These are phyloP conservation scores for Melipona bicolor DNA, from an alignment of 2,888 invertebrate genomes.

Conservation along the genomic window DNA sequence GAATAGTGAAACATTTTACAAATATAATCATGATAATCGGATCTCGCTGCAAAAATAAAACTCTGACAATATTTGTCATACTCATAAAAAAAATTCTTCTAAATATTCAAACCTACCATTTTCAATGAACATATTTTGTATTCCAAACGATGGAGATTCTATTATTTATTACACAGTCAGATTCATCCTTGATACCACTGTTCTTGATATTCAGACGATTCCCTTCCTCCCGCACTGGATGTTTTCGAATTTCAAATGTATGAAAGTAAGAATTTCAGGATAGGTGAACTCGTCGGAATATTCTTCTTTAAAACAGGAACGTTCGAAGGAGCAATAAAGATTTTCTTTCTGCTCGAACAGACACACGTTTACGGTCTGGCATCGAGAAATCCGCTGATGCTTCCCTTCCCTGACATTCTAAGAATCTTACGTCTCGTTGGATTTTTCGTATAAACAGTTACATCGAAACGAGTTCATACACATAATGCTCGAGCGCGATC, in stretches of 20 bases:
- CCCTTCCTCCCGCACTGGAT: background rate
- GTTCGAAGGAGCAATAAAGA: conserved; percentile 1
- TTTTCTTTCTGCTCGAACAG: background rate
- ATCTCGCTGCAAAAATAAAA: no score
- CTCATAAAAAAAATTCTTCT: no score
- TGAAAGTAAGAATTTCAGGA: background rate
- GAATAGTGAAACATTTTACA: no score
- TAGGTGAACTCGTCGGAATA: background rate
- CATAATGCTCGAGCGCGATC: conserved; percentile 14
- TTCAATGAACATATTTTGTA: background rate
- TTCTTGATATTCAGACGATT: background rate
- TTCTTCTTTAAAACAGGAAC: background rate
- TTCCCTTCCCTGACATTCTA: background rate
- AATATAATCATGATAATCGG: no score
- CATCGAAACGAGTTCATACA: background rate
- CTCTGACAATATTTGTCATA: no score
- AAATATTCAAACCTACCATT: background rate
- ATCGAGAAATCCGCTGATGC: conserved; percentile 17
- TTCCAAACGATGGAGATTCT: background rate
- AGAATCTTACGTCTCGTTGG: background rate
- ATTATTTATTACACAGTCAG: background rate
- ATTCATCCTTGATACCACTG: background rate
- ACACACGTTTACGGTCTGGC: background rate
- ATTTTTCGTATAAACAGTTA: conserved; percentile 19
- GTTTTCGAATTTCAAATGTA: background rate